Evolutionary conservation across 2,888 invertebrate genomes (phyloP).

Genomic region (Linnaemya tessellans): DNA sequence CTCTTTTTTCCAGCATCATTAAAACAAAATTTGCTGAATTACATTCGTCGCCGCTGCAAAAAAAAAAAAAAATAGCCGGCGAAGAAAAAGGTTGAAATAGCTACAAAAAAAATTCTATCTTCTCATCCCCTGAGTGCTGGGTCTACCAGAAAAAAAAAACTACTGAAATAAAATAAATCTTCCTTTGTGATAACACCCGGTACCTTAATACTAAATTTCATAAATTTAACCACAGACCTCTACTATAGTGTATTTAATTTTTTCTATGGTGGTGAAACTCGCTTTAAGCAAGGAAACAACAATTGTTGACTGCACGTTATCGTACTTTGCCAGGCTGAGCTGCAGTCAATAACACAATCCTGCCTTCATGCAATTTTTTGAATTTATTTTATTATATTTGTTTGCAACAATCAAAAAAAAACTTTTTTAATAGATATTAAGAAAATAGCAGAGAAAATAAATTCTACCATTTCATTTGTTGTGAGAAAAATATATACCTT

Average conservation of each 20-base stretch:
- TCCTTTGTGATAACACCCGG: too few relatives aligned
- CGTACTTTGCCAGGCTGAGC: conserved; percentile 21
- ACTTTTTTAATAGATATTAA: conserved; percentile 15
- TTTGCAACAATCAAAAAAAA: conserved; percentile 30
- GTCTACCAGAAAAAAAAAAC: too few relatives aligned
- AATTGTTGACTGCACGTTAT: conserved; percentile 46
- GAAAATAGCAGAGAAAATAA: conserved; percentile 24
- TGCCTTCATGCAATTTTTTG: conserved; percentile 1
- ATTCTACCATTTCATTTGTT: conserved; percentile 20
- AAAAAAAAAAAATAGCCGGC: too few relatives aligned
- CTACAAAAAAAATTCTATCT: too few relatives aligned
- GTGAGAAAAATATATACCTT: conserved; percentile 45
- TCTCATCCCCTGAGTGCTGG: too few relatives aligned
- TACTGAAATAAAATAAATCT: too few relatives aligned
- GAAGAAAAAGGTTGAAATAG: too few relatives aligned
- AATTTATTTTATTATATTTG: conserved; percentile 51
- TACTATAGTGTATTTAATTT: conserved; percentile 1
- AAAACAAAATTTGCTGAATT: too few relatives aligned
- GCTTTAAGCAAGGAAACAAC: conserved; percentile 23
- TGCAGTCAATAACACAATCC: conserved; percentile 18
- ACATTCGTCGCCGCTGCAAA: too few relatives aligned
- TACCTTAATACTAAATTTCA: too few relatives aligned
- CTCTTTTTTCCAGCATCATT: too few relatives aligned
- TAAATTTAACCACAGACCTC: conserved; percentile 20
- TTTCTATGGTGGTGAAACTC: not conserved